Evolutionary conservation across 2,113 vertebrate genomes (phyloP).

Genomic region (Clarias batrachus): DNA sequence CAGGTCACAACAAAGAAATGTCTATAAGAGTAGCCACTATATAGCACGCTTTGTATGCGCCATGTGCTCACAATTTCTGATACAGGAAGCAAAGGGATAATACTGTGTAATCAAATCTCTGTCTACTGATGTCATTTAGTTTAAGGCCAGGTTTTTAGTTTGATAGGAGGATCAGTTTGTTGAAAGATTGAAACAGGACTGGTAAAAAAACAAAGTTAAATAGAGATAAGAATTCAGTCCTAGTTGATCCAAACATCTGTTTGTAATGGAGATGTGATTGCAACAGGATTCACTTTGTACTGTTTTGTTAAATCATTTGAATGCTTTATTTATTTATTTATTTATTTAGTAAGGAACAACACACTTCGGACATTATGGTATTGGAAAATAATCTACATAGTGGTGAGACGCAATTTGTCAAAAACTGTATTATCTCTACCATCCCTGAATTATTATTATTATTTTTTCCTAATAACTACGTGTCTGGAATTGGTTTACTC

Average conservation of each 20-base stretch:
- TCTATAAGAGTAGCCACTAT: background rate
- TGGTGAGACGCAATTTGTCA: background rate
- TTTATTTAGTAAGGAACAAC: background rate
- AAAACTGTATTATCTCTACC: background rate
- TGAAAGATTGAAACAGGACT: constrained; percentile 46
- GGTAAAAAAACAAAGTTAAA: background rate
- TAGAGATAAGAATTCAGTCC: constrained; percentile 40
- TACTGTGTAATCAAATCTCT: constrained; percentile 35
- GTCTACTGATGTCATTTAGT: constrained; percentile 30
- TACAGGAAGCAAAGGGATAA: constrained; percentile 30
- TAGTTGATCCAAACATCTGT: constrained; percentile 55
- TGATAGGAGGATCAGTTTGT: constrained; percentile 53
- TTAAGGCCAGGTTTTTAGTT: constrained; percentile 48
- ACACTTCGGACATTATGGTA: background rate
- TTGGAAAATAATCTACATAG: background rate
- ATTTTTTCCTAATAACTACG: background rate
- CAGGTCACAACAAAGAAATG: background rate
- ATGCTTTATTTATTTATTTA: constrained; percentile 17
- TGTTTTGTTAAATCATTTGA: constrained; percentile 31
- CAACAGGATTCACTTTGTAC: constrained; percentile 37
- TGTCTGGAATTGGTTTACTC: background rate
- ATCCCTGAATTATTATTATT: background rate
- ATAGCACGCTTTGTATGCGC: background rate
- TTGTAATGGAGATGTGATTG: constrained; percentile 48
- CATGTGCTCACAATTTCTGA: background rate